Evolutionary conservation across 2,113 vertebrate species (phyloP), one percentile per base, ranked within the genome.

Genomic region (Zosterops pallidus): DNA sequence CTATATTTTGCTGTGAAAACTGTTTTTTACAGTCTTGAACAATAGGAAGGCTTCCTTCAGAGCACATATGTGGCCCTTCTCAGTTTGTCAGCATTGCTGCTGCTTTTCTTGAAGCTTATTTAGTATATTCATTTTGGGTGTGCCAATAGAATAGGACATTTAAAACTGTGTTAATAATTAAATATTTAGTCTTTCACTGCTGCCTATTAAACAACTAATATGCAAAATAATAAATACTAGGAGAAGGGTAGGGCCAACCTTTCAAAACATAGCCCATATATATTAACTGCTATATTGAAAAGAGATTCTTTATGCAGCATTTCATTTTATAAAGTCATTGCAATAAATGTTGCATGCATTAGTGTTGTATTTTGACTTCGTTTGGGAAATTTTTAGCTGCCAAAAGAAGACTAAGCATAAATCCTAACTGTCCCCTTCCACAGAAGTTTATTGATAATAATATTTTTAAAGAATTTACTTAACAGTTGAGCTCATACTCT

Each of bases 41-140:
- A 31, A 14, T 29, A 50, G 59, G 60, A 62, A 31, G 9, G 2
- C 22, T 84, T 89, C 20, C n/a, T 78, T 70, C 39, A 55, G 35
- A 37, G 8, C 19, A 31, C 11, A 2, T 46, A n/a, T 3, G 2
- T 60, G 52, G 18, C 9, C 11, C 9, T 4, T 41, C 0, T 46
- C 13, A 31, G 6, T 44, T 70, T 75, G 31, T 39, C 26, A 62
- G 14, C 41, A 28, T 80, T 60, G 5, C 28, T 87, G 5, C 12
- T 50, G 47, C 57, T 90, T 78, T 88, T 85, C 8, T 39, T 85
- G 35, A 42, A 88, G 11, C 3, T 67, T 70, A 18, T 1, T 2
- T 68, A 46, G 2, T 47, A 4, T 65, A 31, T 70, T 79, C 1
- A 53, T 85, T 92, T 76, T 60, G 26, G 33, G 70, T 2, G 0